Base-by-base conservation (phyloP, 2,888 invertebrate genomes). In the Eupithecia subumbrata region DNA sequence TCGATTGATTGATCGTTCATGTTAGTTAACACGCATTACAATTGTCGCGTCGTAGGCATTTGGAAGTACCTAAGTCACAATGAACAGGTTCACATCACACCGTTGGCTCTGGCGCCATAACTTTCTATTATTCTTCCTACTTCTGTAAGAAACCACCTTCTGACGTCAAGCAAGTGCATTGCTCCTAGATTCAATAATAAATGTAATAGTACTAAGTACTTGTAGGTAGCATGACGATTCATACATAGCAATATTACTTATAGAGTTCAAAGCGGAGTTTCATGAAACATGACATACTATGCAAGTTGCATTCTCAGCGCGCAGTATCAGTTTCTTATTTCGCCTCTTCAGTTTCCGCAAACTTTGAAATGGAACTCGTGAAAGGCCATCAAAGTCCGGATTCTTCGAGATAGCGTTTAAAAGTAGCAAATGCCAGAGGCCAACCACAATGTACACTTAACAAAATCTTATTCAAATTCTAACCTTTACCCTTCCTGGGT, bases 401-500 rank as follows among this genome's bases (percentile, higher is more conserved):
- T 72, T 76, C 71, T 56, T 71, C 63, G 34, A 72, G 76, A 73
- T 76, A 74, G 18, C 48, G 45, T 48, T 64, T 18, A 71, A 72
- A 71, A 79, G 72, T 71, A 74, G 75, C 73, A 77, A 70, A 77
- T 80, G 81, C 78, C 78, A 84, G 77, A 82, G 84, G 82, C 83
- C 83, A 72, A 78, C 76, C 64, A 76, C 79, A 79, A 73, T 72
- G 72, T 76, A 77, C 79, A 52, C n/a, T 9, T 52, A 60, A 60
- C 25, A 69, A 80, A 78, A 83, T 83, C 79, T 82, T 84, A 84
- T 84, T 84, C 79, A 81, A 76, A 78, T 79, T 70, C 72, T 86
- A 85, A 87, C 87, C 85, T 88, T 87, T 85, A 79, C 75, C 74
- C 78, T 80, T 81, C 78, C 81, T 64, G 74, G 56, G 69, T 77